A percentile compares a stretch with the other conserved stretches of the same genome.
phyloP scores from a whole-genome alignment of 1,140 invertebrate genomes.

The Cyclina sinensis region DNA sequence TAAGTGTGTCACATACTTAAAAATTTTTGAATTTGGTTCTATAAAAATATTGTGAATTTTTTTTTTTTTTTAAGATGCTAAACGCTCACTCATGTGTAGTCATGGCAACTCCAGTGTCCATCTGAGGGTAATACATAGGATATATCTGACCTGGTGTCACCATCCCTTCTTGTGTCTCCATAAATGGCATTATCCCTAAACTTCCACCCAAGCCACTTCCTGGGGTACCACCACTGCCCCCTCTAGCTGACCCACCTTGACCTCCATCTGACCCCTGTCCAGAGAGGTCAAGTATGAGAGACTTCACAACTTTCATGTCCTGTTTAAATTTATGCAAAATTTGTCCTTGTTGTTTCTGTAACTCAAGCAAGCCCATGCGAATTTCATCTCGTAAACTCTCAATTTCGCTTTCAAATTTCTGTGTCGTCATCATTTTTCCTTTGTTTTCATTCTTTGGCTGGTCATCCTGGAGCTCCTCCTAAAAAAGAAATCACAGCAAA shows the following conservation, averaged over 20 bases:
- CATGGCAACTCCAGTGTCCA: background rate
- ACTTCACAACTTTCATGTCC: slow-evolving; percentile 71
- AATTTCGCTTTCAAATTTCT: slow-evolving; percentile 78
- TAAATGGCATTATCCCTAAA: background rate
- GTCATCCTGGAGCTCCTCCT: slow-evolving; percentile 44
- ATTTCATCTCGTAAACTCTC: slow-evolving; percentile 70
- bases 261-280: background rate
- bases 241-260: background rate
- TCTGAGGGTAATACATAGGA: background rate
- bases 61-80: no score
- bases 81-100: slow-evolving; percentile 8
- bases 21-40: no score
- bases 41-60: no score
- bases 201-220: background rate
- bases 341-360: slow-evolving; percentile 66
- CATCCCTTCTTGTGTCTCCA: background rate
- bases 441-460: slow-evolving; percentile 1
- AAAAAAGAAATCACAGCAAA: no score
- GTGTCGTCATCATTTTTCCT: slow-evolving; percentile 66
- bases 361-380: slow-evolving; percentile 56
- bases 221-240: background rate
- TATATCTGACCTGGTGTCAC: background rate
- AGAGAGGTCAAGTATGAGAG: slow-evolving; percentile 66
- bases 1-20: no score
- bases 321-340: slow-evolving; percentile 68